Percentiles rank a stretch among this genome's conserved stretches.
Evolutionary conservation across 1,140 invertebrate genomes (phyloP).

Genomic region (Argopecten irradians): DNA sequence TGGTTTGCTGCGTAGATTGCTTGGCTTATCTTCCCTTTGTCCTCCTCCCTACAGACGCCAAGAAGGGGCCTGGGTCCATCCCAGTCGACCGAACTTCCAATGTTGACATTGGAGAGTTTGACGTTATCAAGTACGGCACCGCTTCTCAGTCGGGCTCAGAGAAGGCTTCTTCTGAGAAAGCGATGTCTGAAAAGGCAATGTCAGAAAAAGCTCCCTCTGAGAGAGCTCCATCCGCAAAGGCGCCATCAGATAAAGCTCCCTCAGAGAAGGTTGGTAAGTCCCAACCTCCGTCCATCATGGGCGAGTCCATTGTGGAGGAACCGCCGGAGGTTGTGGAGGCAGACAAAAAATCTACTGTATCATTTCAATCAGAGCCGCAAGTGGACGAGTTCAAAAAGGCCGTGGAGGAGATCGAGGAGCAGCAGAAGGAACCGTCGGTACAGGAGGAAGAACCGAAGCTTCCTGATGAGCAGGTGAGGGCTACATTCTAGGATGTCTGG

Average conservation of each 20-base stretch:
- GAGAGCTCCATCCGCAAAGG: background rate
- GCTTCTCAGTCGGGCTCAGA: conserved; percentile 37
- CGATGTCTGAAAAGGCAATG: conserved; percentile 36
- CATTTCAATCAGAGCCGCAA: conserved; percentile 44
- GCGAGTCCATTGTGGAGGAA: conserved; percentile 51
- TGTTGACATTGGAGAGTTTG: conserved; percentile 65
- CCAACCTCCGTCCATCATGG: conserved; percentile 48
- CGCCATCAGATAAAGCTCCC: conserved; percentile 29
- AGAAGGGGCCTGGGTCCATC: conserved; percentile 56
- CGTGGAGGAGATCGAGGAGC: conserved; percentile 48
- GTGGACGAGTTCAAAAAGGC: conserved; percentile 58
- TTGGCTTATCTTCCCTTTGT: background rate
- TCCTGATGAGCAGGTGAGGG: background rate
- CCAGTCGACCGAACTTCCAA: conserved; percentile 60
- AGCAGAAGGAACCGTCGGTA: background rate
- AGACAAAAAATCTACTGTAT: conserved; percentile 43
- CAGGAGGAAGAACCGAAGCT: background rate
- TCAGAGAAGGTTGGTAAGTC: conserved; percentile 43
- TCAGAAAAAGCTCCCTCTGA: conserved; percentile 40
- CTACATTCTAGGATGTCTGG: background rate
- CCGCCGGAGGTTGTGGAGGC: conserved; percentile 4
- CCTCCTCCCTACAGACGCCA: conserved; percentile 41
- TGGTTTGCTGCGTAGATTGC: background rate
- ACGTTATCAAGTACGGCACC: conserved; percentile 65
- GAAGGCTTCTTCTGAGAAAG: conserved; percentile 28